These are phyloP conservation scores for Cataglyphis rosenhaueri DNA, from an alignment of 2,888 invertebrate species.

Conservation along the genomic window DNA sequence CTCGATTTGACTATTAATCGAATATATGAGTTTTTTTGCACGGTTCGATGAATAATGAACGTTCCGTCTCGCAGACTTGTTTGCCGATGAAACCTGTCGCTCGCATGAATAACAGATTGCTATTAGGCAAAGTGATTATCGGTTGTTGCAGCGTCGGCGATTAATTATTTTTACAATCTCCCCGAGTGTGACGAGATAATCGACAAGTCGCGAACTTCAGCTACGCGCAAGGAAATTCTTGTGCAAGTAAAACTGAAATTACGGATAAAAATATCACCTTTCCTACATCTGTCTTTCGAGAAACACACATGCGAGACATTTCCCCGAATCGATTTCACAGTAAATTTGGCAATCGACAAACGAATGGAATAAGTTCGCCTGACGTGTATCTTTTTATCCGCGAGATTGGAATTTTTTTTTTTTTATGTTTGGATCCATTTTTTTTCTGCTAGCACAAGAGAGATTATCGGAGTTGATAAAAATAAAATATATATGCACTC, in stretches of 20 bases:
- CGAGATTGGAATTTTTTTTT: background rate
- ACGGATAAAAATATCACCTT: slow-evolving; percentile 36
- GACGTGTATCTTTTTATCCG: slow-evolving; percentile 26
- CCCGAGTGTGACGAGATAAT: slow-evolving; percentile 47
- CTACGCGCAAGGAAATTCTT: slow-evolving; percentile 10
- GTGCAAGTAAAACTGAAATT: slow-evolving; percentile 25
- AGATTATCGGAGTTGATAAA: background rate
- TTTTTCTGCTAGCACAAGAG: background rate
- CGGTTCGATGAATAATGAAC: slow-evolving; percentile 46
- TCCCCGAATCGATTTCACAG: slow-evolving; percentile 40
- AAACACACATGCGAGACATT: slow-evolving; percentile 42
- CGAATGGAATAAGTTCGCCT: slow-evolving; percentile 6
- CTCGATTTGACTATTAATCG: slow-evolving; percentile 40
- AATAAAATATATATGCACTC: background rate
- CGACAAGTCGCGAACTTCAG: slow-evolving; percentile 39
- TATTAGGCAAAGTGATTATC: slow-evolving; percentile 55
- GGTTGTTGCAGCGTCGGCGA: slow-evolving; percentile 44
- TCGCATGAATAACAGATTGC: slow-evolving; percentile 50
- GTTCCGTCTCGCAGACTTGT: slow-evolving; percentile 29
- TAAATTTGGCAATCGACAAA: slow-evolving; percentile 9
- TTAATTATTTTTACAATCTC: slow-evolving; percentile 50
- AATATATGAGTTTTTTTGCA: slow-evolving; percentile 18
- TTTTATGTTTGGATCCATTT: background rate
- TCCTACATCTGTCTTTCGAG: slow-evolving; percentile 29
- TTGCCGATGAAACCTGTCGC: slow-evolving; percentile 33